Evolutionary conservation across 2,113 vertebrate species (phyloP).

Genomic region (Ailurus styani): DNA sequence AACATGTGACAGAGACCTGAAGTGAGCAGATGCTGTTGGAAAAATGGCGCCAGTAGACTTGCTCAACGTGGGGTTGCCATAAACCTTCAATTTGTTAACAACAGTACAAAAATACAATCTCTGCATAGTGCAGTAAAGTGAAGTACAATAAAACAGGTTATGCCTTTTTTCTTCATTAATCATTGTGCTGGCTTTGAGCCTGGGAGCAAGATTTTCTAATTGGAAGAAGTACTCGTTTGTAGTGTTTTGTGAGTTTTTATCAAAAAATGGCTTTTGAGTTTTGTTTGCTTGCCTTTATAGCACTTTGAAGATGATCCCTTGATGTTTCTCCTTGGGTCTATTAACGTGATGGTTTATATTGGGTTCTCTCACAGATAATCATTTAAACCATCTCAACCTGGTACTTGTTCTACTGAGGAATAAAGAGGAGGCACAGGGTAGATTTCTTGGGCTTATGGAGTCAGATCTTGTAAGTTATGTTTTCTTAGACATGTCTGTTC

Average conservation of each 20-base stretch:
- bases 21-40: neutral
- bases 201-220: neutral
- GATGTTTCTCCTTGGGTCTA: neutral
- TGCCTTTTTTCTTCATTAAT: neutral
- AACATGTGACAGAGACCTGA: neutral
- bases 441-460: neutral
- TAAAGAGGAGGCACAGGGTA: neutral
- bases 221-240: neutral
- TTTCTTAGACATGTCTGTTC: conserved; percentile 24
- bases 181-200: neutral
- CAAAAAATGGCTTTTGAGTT: conserved; percentile 15
- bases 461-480: neutral
- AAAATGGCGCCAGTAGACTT: neutral
- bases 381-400: neutral
- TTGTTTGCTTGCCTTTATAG: neutral
- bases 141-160: neutral
- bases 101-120: neutral
- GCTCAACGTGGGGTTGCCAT: neutral
- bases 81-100: neutral
- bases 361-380: neutral
- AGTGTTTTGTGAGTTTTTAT: neutral
- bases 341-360: neutral
- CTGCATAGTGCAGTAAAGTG: neutral
- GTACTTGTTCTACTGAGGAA: neutral
- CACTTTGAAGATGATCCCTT: neutral